phyloP scores from a whole-genome alignment of 1,140 invertebrate genomes.

The Drosophila pseudoobscura region DNA sequence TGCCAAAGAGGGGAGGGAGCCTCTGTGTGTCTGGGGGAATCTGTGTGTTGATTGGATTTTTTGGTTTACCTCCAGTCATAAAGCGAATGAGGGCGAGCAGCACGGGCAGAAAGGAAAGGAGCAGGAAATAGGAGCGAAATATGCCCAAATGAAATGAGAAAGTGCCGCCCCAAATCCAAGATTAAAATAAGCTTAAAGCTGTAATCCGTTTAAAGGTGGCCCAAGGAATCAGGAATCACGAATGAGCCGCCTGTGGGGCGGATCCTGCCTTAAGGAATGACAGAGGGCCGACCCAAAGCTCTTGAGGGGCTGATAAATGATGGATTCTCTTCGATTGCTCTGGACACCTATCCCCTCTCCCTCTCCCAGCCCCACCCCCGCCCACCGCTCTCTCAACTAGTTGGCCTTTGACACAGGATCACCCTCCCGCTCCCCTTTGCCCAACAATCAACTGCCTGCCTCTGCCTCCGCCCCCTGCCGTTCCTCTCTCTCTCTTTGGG shows the following conservation, averaged over 20 bases:
- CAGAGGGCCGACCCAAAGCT: too few species aligned
- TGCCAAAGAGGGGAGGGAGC: not conserved
- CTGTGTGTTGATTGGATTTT: slow-evolving; percentile 52
- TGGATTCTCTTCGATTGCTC: too few species aligned
- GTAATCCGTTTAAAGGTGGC: slow-evolving; percentile 2
- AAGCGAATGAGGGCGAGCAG: slow-evolving; percentile 29
- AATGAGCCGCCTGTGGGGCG: too few species aligned
- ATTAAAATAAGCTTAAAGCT: slow-evolving; percentile 30
- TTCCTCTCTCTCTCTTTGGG: too few species aligned
- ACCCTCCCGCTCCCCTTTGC: slow-evolving; percentile 22
- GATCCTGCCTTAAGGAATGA: too few species aligned
- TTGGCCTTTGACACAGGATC: slow-evolving; percentile 60
- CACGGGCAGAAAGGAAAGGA: not conserved
- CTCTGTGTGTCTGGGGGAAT: slow-evolving; percentile 15
- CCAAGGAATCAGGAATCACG: not conserved
- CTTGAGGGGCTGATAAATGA: too few species aligned
- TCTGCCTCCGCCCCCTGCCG: not conserved
- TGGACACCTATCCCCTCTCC: not conserved
- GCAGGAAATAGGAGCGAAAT: not conserved
- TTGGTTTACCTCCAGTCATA: slow-evolving; percentile 43
- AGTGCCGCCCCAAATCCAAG: slow-evolving; percentile 11
- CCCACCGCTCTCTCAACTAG: slow-evolving; percentile 23
- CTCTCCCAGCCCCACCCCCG: not conserved
- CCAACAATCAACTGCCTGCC: slow-evolving; percentile 30
- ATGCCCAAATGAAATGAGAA: slow-evolving; percentile 37